A percentile compares a stretch with the other conserved stretches of the same genome.
Evolutionary conservation across 2,888 invertebrate genomes (phyloP).

Genomic region (Nyleta sp.): DNA sequence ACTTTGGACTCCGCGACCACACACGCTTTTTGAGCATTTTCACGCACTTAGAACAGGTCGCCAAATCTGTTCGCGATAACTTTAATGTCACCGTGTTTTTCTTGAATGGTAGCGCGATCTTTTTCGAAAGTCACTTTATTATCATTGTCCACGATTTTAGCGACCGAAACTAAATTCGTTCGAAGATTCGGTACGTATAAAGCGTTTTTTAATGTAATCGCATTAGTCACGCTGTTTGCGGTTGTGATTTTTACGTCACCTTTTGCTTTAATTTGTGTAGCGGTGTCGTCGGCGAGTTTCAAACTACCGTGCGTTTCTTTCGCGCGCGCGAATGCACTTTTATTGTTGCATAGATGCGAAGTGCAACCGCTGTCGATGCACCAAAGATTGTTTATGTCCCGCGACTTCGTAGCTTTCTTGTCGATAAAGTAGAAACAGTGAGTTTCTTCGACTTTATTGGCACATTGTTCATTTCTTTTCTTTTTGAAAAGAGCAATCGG

Average conservation of each 20-base stretch:
- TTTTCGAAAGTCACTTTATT: constrained; percentile 35
- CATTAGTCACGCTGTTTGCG: neutral
- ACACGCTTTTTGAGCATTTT: constrained; percentile 4
- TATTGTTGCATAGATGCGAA: constrained; percentile 50
- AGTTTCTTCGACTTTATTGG: constrained; percentile 6
- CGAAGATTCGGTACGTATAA: constrained; percentile 62
- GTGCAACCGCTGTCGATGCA: constrained; percentile 45
- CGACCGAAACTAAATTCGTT: constrained; percentile 63
- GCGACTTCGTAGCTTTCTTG: neutral
- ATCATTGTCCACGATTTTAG: constrained; percentile 59
- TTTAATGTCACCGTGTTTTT: constrained; percentile 27
- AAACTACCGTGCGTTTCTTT: neutral
- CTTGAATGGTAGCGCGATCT: constrained; percentile 44
- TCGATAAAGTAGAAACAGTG: neutral
- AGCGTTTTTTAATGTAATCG: constrained; percentile 27
- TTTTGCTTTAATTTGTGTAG: constrained; percentile 19
- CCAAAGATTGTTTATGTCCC: constrained; percentile 2
- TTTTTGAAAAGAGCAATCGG: constrained; percentile 10
- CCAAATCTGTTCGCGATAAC: constrained; percentile 48
- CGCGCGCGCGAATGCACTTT: neutral
- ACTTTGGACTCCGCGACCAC: neutral
- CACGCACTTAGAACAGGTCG: constrained; percentile 56
- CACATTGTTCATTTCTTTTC: neutral
- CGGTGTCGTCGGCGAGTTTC: constrained; percentile 16
- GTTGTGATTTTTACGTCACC: constrained; percentile 25